phyloP scores from a whole-genome alignment of 2,797 vertebrate species.

The Enteromius treurensis region DNA sequence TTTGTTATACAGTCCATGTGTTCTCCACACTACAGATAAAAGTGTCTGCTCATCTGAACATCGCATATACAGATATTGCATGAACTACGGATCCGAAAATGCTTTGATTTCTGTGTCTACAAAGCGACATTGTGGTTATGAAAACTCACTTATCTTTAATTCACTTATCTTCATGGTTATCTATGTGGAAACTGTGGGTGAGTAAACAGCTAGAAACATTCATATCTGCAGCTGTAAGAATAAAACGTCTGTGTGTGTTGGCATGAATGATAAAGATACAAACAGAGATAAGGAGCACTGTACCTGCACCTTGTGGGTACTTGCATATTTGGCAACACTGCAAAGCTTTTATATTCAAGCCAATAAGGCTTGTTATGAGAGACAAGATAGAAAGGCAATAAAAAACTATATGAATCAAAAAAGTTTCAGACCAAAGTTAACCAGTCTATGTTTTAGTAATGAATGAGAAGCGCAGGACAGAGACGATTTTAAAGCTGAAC shows the following conservation, averaged over 20 bases:
- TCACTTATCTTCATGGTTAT: background rate
- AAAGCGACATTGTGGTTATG: background rate
- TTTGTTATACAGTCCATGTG: background rate
- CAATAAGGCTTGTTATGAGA: background rate
- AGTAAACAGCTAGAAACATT: background rate
- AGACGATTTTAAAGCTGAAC: background rate
- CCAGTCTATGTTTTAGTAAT: background rate
- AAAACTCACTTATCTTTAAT: slow-evolving; percentile 9
- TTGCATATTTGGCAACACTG: background rate
- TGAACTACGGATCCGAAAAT: background rate
- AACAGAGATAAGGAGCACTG: background rate
- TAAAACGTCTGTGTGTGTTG: slow-evolving; percentile 1
- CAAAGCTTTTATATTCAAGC: background rate
- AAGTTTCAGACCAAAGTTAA: background rate
- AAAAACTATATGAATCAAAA: background rate
- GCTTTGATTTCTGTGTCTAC: background rate
- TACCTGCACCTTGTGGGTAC: background rate
- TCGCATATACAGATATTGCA: background rate
- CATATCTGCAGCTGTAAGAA: background rate
- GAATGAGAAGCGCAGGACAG: background rate
- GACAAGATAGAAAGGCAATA: background rate
- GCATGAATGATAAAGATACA: background rate
- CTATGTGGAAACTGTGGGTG: background rate
- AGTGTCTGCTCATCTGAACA: slow-evolving; percentile 4
- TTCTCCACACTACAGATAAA: background rate